Evolutionary conservation across 1,140 invertebrate genomes (phyloP).

Genomic region (Drosophila azteca): DNA sequence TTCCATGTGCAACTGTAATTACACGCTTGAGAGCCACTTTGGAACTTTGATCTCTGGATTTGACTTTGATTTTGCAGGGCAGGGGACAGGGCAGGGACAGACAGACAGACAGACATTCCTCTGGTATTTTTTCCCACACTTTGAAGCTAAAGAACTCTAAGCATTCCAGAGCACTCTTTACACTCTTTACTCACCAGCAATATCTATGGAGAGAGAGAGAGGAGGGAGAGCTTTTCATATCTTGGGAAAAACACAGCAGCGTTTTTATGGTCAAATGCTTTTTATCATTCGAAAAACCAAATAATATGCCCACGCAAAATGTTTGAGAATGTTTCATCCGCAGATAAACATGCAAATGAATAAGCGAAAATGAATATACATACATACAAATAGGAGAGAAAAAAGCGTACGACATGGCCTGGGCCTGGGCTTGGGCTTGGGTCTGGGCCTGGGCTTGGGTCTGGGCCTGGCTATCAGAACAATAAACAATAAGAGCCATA

Average conservation of each 20-base stretch:
- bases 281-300: conserved; percentile 68
- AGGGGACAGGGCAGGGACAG: too few relatives aligned
- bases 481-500: conserved; percentile 74
- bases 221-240: conserved; percentile 52
- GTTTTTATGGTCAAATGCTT: conserved; percentile 63
- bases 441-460: too few relatives aligned
- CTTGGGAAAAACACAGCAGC: conserved; percentile 22
- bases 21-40: conserved; percentile 27
- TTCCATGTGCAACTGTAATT: conserved; percentile 24
- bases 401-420: conserved; percentile 39
- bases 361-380: conserved; percentile 39
- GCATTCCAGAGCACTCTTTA: conserved; percentile 16
- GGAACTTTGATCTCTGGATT: conserved; percentile 50
- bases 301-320: conserved; percentile 69
- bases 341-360: conserved; percentile 60
- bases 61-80: conserved; percentile 19
- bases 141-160: conserved; percentile 21
- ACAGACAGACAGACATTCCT: too few relatives aligned
- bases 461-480: conserved; percentile 35
- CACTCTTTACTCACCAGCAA: too few relatives aligned
- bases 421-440: neutral
- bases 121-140: conserved; percentile 45
- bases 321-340: conserved; percentile 54
- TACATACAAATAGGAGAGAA: conserved; percentile 23
- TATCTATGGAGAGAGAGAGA: neutral